phyloP scores from a whole-genome alignment of 2,113 vertebrate genomes.

The Vicugna pacos region DNA sequence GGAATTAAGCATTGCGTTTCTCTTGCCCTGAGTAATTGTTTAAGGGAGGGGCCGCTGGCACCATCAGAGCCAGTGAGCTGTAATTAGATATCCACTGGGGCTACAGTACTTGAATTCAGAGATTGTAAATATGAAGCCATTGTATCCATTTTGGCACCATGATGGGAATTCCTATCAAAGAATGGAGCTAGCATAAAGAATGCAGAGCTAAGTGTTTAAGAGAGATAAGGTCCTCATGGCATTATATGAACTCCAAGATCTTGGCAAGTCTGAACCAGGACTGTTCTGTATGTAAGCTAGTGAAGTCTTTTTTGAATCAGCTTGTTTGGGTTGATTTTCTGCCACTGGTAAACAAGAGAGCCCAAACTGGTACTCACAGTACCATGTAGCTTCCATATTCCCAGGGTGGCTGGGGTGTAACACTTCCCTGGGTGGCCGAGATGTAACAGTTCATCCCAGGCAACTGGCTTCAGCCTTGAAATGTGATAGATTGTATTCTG shows the following conservation, averaged over 20 bases:
- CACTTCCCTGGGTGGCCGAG: background rate
- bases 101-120: background rate
- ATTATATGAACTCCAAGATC: background rate
- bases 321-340: background rate
- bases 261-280: background rate
- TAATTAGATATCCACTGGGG: conserved; percentile 27
- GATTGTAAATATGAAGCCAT: background rate
- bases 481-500: conserved; percentile 30
- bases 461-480: conserved; percentile 27
- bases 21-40: conserved; percentile 36
- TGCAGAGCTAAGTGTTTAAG: background rate
- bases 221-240: background rate
- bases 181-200: background rate
- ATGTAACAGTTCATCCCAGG: conserved; percentile 19
- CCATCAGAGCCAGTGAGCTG: conserved; percentile 29
- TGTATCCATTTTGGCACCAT: conserved; percentile 25
- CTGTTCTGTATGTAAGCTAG: background rate
- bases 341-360: background rate
- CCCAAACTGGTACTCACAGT: background rate
- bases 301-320: background rate
- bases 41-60: background rate
- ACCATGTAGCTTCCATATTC: background rate
- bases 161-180: background rate
- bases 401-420: background rate
- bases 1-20: background rate